These are phyloP conservation scores for Drosophila stalkeri DNA, from an alignment of 2,888 invertebrate genomes.

Conservation along the genomic window DNA sequence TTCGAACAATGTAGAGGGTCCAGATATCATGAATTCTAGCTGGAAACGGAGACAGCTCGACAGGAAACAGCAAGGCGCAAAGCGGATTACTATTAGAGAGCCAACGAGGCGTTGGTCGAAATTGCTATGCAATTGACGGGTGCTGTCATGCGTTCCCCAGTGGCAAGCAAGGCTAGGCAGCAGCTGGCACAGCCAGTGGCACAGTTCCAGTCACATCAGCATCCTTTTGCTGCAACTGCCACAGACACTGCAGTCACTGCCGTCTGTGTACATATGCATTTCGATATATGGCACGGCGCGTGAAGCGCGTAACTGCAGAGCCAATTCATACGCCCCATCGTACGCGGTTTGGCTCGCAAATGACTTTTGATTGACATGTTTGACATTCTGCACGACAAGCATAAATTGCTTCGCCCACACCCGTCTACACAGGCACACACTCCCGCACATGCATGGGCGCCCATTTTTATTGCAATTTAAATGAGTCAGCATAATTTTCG, in stretches of 20 bases:
- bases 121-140: constrained; percentile 67
- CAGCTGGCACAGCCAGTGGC: constrained; percentile 12
- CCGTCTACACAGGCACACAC: constrained; percentile 7
- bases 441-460: not conserved
- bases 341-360: constrained; percentile 59
- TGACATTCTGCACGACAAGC: constrained; percentile 78
- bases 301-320: constrained; percentile 19
- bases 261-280: constrained; percentile 16
- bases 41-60: not conserved
- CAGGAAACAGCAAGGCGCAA: constrained; percentile 14
- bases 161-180: constrained; percentile 10
- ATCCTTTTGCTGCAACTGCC: constrained; percentile 12
- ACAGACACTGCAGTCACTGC: constrained; percentile 5
- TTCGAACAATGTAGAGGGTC: constrained; percentile 21
- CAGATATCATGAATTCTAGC: constrained; percentile 7
- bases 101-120: constrained; percentile 40
- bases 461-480: constrained; percentile 68
- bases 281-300: constrained; percentile 11
- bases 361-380: constrained; percentile 80
- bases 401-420: constrained; percentile 61
- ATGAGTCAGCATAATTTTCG: constrained; percentile 74
- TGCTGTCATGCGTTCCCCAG: constrained; percentile 44
- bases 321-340: constrained; percentile 58
- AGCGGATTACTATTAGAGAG: constrained; percentile 33
- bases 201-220: constrained; percentile 20